These are phyloP conservation scores for Charanyca ferruginea DNA, from an alignment of 2,888 invertebrate species.

Conservation along the genomic window DNA sequence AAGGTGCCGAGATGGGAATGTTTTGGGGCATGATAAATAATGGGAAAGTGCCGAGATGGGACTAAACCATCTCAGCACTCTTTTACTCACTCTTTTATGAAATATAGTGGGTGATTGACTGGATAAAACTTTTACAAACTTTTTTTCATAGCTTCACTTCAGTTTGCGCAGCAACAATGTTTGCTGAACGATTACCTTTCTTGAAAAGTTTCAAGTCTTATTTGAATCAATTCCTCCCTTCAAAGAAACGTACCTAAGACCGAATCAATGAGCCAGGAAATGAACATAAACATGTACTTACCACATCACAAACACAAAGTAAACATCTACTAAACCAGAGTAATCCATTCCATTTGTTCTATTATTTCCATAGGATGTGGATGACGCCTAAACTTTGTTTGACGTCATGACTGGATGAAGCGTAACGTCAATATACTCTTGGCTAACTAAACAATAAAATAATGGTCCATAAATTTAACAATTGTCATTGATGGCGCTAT, in stretches of 20 bases:
- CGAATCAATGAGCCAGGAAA: constrained; percentile 10
- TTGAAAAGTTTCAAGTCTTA: neutral
- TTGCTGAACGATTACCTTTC: neutral
- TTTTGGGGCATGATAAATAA: no score
- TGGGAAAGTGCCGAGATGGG: no score
- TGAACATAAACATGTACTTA: constrained; percentile 19
- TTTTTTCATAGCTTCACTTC: constrained; percentile 9
- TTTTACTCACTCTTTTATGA: no score
- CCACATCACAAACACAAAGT: constrained; percentile 43
- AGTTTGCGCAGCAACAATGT: neutral
- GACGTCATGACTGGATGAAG: constrained; percentile 60
- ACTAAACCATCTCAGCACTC: no score
- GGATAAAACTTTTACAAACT: neutral
- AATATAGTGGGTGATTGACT: no score
- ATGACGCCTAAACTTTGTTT: constrained; percentile 57
- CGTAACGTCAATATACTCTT: constrained; percentile 61
- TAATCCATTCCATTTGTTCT: constrained; percentile 62
- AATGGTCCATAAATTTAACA: constrained; percentile 65
- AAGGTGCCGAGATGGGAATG: no score
- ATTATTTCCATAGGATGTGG: constrained; percentile 63
- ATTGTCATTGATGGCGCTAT: constrained; percentile 65
- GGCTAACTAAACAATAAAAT: constrained; percentile 67
- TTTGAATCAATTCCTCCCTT: neutral
- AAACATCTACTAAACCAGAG: constrained; percentile 46
- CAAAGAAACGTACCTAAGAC: constrained; percentile 1